phyloP scores from a whole-genome alignment of 2,797 vertebrate species.

The Mallotus villosus region DNA sequence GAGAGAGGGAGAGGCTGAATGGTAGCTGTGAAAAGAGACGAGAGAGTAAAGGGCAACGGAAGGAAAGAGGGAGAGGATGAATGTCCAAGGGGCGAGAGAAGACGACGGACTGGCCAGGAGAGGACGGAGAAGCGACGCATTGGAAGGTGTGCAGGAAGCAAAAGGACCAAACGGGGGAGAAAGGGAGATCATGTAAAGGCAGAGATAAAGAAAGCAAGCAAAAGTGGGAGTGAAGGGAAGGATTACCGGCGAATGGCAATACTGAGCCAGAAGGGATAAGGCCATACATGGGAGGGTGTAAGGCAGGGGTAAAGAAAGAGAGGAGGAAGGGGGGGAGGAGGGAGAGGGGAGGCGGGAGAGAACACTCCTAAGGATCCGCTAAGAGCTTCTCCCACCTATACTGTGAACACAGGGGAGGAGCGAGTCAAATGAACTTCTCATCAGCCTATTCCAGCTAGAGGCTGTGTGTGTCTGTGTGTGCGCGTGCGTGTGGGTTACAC shows the following conservation, averaged over 20 bases:
- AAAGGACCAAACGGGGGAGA: neutral
- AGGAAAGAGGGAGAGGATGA: slow-evolving; percentile 59
- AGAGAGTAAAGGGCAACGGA: slow-evolving; percentile 62
- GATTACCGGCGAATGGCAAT: neutral
- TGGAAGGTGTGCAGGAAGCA: neutral
- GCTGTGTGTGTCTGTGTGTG: neutral
- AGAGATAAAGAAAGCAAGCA: neutral
- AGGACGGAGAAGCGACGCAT: neutral
- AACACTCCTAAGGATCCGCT: slow-evolving; percentile 50
- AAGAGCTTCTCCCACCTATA: slow-evolving; percentile 70
- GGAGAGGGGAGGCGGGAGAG: neutral
- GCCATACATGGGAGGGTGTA: neutral
- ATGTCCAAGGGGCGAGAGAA: slow-evolving; percentile 53
- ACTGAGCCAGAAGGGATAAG: too few relatives aligned
- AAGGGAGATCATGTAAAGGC: neutral
- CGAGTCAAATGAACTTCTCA: slow-evolving; percentile 60
- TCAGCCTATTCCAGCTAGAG: slow-evolving; percentile 50
- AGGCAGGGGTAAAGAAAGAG: neutral
- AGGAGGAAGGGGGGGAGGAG: too few relatives aligned
- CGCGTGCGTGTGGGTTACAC: slow-evolving; percentile 3
- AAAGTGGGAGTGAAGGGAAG: neutral
- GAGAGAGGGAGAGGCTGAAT: slow-evolving; percentile 56
- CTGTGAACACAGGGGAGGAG: slow-evolving; percentile 49
- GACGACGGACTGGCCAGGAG: neutral
- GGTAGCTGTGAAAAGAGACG: slow-evolving; percentile 11